phyloP scores from a whole-genome alignment of 2,113 vertebrate genomes.

The Tympanuchus pallidicinctus region DNA sequence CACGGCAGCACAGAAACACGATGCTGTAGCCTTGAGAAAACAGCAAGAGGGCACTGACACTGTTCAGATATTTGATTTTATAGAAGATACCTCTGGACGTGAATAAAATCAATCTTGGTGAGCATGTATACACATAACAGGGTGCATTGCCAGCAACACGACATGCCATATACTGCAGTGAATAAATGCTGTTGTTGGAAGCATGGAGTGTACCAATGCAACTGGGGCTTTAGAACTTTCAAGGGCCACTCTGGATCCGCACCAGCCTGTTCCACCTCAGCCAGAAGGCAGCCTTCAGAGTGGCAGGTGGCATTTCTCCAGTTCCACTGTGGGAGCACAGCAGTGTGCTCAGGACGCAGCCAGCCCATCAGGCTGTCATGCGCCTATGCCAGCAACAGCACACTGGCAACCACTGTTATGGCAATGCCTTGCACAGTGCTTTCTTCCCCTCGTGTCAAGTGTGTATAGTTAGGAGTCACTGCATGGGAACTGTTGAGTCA shows the following conservation, averaged over 20 bases:
- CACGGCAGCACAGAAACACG: not conserved
- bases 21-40: not conserved
- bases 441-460: not conserved
- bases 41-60: not conserved
- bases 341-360: accelerated
- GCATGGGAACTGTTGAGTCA: no score
- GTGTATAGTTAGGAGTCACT: not conserved
- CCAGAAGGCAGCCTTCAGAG: not conserved
- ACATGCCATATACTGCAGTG: accelerated
- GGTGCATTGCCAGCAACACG: not conserved
- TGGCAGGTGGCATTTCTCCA: not conserved
- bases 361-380: not conserved
- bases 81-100: not conserved
- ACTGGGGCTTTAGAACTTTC: not conserved
- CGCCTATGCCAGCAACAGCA: not conserved
- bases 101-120: not conserved
- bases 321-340: not conserved
- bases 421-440: not conserved
- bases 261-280: not conserved
- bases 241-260: not conserved
- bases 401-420: not conserved
- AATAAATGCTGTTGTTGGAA: accelerated
- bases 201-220: not conserved
- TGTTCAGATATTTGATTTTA: not conserved
- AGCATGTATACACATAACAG: not conserved